Evolutionary conservation across 2,888 invertebrate genomes (phyloP).

Genomic region (Drymonia ruficornis): DNA sequence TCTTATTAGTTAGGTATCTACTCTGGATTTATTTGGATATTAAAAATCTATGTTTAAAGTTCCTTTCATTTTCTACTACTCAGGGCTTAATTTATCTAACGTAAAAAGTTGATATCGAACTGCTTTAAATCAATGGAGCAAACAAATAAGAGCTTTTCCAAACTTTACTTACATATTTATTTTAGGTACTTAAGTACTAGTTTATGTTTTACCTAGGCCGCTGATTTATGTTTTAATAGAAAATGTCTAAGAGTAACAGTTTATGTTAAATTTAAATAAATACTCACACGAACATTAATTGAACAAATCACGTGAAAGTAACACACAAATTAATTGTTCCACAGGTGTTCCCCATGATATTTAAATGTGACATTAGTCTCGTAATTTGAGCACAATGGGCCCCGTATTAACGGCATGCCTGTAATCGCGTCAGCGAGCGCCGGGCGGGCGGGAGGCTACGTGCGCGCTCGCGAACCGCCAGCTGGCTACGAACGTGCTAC

Average conservation of each 20-base stretch:
- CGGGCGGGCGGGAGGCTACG: slow-evolving; percentile 49
- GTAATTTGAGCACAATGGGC: slow-evolving; percentile 63
- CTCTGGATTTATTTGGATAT: no score
- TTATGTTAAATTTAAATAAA: slow-evolving; percentile 7
- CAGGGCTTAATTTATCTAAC: background rate
- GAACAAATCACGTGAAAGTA: slow-evolving; percentile 55
- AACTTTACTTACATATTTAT: background rate
- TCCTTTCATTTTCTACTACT: background rate
- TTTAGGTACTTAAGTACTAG: background rate
- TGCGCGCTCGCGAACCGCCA: slow-evolving; percentile 50
- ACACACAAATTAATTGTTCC: slow-evolving; percentile 64
- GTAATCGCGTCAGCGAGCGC: background rate
- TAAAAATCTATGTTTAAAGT: no score
- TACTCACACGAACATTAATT: slow-evolving; percentile 52
- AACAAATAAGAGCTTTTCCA: background rate
- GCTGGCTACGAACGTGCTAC: slow-evolving; percentile 48
- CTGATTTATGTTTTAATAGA: background rate
- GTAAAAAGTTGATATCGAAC: background rate
- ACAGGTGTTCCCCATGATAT: slow-evolving; percentile 67
- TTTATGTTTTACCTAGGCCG: background rate
- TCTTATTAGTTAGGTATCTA: no score
- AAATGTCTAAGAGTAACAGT: background rate
- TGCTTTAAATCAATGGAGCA: background rate
- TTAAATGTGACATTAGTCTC: slow-evolving; percentile 66
- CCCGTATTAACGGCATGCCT: slow-evolving; percentile 63